Evolutionary conservation across 2,797 vertebrate genomes (phyloP).

Genomic region (Peromyscus nudipes): DNA sequence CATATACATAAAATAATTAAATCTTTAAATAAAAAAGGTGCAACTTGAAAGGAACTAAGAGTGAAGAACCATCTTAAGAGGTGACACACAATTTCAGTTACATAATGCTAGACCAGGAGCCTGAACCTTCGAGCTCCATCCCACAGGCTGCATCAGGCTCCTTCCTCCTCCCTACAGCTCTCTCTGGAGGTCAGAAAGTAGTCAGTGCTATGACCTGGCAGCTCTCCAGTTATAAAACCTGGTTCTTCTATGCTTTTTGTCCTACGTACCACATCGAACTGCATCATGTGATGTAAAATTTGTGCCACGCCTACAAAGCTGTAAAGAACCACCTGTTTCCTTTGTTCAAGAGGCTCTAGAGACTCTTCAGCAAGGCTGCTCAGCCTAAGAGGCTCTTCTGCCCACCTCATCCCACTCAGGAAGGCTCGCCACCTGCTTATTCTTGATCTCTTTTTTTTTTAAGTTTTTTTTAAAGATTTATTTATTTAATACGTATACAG

Average conservation of each 20-base stretch:
- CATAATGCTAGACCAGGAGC: background rate
- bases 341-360: background rate
- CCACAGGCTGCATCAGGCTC: background rate
- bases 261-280: background rate
- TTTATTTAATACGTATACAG: too few species aligned
- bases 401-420: background rate
- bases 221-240: background rate
- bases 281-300: background rate
- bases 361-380: background rate
- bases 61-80: background rate
- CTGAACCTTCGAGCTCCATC: background rate
- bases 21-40: background rate
- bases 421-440: background rate
- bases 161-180: background rate
- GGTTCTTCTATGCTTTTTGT: background rate
- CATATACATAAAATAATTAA: background rate
- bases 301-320: background rate
- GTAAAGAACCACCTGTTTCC: background rate
- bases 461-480: background rate
- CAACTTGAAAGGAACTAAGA: background rate
- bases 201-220: background rate
- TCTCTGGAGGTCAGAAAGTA: background rate
- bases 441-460: background rate
- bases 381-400: background rate
- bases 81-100: background rate